These are phyloP conservation scores for Agonopterix arenella DNA, from an alignment of 2,888 invertebrate species.

Conservation along the genomic window DNA sequence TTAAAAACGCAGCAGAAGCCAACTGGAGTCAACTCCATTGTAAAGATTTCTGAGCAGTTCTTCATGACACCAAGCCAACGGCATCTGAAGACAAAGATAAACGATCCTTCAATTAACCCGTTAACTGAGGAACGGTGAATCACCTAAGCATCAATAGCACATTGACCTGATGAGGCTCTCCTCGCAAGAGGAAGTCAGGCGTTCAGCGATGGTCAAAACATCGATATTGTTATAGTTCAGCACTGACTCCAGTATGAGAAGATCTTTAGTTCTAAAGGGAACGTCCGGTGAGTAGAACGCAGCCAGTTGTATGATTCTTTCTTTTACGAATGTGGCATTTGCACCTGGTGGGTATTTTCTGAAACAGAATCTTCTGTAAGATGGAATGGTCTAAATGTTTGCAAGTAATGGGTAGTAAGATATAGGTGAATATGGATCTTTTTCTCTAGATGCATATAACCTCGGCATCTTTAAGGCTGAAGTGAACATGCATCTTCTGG, in stretches of 20 bases:
- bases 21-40: conserved; percentile 63
- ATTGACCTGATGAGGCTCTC: conserved; percentile 31
- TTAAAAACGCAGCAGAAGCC: conserved; percentile 78
- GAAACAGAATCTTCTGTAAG: conserved; percentile 10
- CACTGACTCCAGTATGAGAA: conserved; percentile 31
- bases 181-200: conserved; percentile 37
- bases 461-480: no score
- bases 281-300: conserved; percentile 43
- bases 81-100: not conserved
- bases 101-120: no score
- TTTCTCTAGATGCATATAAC: no score
- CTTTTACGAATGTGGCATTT: conserved; percentile 24
- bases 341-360: conserved; percentile 34
- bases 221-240: conserved; percentile 35
- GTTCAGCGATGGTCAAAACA: conserved; percentile 26
- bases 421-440: no score
- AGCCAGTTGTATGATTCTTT: conserved; percentile 32
- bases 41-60: conserved; percentile 60
- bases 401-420: not conserved
- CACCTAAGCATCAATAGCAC: no score
- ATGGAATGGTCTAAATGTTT: no score
- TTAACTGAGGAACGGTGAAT: no score
- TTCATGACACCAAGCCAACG: conserved; percentile 11
- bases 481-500: not conserved
- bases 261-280: conserved; percentile 20